A percentile compares a stretch with the other conserved stretches of the same genome.
Evolutionary conservation across 64 coral and sea anemone species (phyloP).

Genomic region (Cladopsammia gracilis): DNA sequence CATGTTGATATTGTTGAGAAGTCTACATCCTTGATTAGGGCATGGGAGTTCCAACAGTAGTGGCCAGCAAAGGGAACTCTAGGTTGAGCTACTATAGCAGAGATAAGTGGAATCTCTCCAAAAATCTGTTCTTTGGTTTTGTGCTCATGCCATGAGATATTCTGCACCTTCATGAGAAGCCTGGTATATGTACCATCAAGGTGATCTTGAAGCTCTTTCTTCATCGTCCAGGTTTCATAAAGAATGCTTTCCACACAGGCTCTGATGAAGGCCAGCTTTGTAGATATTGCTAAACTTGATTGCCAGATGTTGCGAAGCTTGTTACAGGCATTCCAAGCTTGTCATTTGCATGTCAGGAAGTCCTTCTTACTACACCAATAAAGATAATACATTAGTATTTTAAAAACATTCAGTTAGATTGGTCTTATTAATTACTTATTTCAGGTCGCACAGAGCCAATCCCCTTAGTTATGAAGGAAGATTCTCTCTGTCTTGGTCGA

Average conservation of each 20-base stretch:
- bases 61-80: background rate
- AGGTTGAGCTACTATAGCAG: background rate
- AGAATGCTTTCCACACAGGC: constrained; percentile 3
- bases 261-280: background rate
- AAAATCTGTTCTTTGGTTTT: constrained; percentile 12
- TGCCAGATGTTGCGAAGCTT: no score
- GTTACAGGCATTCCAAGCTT: constrained; percentile 47
- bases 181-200: background rate
- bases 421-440: background rate
- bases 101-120: background rate
- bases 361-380: constrained; percentile 71
- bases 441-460: constrained; percentile 96
- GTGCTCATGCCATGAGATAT: constrained; percentile 11
- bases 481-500: constrained; percentile 89
- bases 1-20: no score
- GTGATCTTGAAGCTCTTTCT: constrained; percentile 30
- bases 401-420: no score
- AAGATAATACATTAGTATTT: no score
- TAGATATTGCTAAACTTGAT: no score
- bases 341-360: constrained; percentile 55
- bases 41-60: background rate
- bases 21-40: background rate
- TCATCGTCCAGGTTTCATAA: constrained; percentile 24
- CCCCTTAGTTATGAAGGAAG: constrained; percentile 93
- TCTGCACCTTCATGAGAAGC: constrained; percentile 16